These are phyloP conservation scores for Phacellophora camtschatica DNA, from an alignment of 30 jellyfish, hydroid and myxozoan genomes.

Conservation along the genomic window DNA sequence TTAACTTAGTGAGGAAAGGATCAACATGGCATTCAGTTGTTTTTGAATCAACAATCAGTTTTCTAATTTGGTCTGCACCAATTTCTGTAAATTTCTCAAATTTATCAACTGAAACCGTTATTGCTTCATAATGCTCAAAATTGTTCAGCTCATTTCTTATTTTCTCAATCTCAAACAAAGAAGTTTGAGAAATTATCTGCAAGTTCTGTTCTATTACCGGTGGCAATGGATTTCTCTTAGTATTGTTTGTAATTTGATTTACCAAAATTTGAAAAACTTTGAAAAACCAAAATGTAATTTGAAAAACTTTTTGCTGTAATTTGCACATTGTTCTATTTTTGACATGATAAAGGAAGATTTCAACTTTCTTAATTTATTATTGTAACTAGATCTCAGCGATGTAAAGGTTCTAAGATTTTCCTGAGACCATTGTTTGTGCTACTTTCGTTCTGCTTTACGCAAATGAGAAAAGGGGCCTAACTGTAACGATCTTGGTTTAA, in stretches of 20 bases:
- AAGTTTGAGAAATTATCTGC: neutral
- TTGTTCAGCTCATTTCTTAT: neutral
- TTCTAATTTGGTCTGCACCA: neutral
- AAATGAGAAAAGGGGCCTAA: neutral
- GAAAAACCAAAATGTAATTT: too few relatives aligned
- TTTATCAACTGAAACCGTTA: neutral
- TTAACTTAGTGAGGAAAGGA: neutral
- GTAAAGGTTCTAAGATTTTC: neutral
- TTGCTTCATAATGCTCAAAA: neutral
- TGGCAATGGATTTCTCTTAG: neutral
- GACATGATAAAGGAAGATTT: slow-evolving; percentile 1
- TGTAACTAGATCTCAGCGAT: neutral
- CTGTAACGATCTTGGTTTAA: neutral
- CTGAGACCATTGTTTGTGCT: neutral
- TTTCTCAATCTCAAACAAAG: neutral
- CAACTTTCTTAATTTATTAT: neutral
- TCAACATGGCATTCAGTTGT: slow-evolving; percentile 1
- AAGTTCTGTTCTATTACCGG: neutral
- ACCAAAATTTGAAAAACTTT: too few relatives aligned
- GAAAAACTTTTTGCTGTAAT: neutral
- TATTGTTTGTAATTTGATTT: slow-evolving; percentile 10
- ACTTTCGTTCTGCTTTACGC: neutral
- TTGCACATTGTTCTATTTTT: neutral
- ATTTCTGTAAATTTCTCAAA: neutral
- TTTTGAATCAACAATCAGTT: neutral